Evolutionary conservation across 2,888 invertebrate genomes (phyloP).

Genomic region (Ormyrus rosae): DNA sequence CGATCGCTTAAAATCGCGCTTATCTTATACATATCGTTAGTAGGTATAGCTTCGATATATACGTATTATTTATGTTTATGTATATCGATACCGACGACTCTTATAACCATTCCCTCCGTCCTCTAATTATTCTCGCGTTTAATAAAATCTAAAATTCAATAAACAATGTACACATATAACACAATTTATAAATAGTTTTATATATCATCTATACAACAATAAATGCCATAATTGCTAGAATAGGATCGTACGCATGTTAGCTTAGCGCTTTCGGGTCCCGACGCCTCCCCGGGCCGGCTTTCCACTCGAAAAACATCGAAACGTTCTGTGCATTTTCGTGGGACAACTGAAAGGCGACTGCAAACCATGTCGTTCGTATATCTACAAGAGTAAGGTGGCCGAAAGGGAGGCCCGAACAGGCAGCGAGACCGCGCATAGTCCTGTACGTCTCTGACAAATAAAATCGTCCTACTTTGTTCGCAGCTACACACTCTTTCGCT

Average conservation of each 20-base stretch:
- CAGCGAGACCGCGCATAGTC: constrained; percentile 38
- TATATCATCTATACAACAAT: constrained; percentile 72
- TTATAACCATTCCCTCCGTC: constrained; percentile 39
- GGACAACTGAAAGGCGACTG: neutral
- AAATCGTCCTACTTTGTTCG: constrained; percentile 43
- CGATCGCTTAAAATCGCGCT: constrained; percentile 25
- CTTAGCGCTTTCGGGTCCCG: constrained; percentile 38
- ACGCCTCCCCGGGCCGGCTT: constrained; percentile 30
- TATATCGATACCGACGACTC: constrained; percentile 49
- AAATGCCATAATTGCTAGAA: constrained; percentile 66
- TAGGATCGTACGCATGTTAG: constrained; percentile 62
- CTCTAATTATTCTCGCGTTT: constrained; percentile 55
- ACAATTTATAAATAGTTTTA: constrained; percentile 68
- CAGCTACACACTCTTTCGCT: constrained; percentile 14
- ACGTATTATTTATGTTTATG: constrained; percentile 33
- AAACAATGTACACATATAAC: constrained; percentile 74
- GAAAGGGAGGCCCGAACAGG: constrained; percentile 34
- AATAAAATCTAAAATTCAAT: constrained; percentile 71
- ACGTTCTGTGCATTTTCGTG: no score
- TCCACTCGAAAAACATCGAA: neutral
- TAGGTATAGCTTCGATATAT: constrained; percentile 41
- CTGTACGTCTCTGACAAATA: constrained; percentile 40
- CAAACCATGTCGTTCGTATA: constrained; percentile 43
- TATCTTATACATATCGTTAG: constrained; percentile 29
- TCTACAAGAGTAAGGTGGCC: constrained; percentile 21